Evolutionary conservation across 2,888 invertebrate genomes (phyloP).

Genomic region (Allolobophora icterica): DNA sequence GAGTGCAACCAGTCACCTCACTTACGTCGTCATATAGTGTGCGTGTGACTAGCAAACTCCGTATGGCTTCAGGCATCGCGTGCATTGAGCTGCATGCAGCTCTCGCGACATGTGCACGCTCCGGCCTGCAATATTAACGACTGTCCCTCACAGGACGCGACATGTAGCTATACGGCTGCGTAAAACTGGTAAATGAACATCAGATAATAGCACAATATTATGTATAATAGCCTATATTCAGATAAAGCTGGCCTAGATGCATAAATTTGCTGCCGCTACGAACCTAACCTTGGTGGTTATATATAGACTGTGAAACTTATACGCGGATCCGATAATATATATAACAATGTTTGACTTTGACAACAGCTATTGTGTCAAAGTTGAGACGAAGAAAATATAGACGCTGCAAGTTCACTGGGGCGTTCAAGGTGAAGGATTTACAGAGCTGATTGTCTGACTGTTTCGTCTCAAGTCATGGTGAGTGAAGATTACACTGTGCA

Average conservation of each 20-base stretch:
- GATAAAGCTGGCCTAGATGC: background rate
- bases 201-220: background rate
- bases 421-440: background rate
- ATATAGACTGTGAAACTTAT: background rate
- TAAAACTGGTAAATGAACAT: background rate
- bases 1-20: background rate
- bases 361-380: background rate
- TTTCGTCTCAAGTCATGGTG: background rate
- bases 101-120: background rate
- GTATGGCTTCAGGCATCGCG: background rate
- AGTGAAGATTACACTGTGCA: conserved; percentile 17
- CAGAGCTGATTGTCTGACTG: background rate
- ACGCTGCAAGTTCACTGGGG: background rate
- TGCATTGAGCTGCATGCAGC: background rate
- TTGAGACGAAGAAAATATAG: background rate
- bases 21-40: background rate
- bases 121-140: background rate
- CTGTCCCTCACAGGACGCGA: background rate
- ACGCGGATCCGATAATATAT: background rate
- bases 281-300: background rate
- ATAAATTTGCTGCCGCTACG: background rate
- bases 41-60: background rate
- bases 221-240: background rate
- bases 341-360: background rate
- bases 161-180: background rate